Evolutionary conservation across 2,888 invertebrate species (phyloP).

Genomic region (Orgyia antiqua): DNA sequence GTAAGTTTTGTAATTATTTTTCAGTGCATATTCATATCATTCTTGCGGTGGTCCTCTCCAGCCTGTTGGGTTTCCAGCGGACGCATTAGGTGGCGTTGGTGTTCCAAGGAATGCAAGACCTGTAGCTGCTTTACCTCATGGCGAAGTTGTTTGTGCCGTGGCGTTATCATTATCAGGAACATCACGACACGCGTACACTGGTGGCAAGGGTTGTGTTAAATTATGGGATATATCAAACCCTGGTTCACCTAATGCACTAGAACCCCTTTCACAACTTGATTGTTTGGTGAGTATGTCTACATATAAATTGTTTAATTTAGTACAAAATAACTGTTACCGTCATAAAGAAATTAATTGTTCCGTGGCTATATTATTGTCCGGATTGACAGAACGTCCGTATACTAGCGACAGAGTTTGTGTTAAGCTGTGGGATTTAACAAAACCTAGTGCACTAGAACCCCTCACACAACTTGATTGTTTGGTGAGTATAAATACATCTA

Average conservation of each 20-base stretch:
- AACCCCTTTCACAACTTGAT: conserved; percentile 93
- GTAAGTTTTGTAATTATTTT: background rate
- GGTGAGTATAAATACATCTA: no score
- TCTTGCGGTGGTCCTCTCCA: conserved; percentile 93
- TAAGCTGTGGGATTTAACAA: conserved; percentile 96
- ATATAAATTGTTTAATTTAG: no score
- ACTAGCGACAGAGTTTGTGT: conserved; percentile 99
- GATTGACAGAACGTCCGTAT: conserved; percentile 94
- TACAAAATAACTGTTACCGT: no score
- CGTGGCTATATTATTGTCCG: conserved; percentile 88
- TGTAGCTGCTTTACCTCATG: conserved; percentile 94
- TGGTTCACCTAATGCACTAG: conserved; percentile 89
- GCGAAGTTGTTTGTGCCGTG: conserved; percentile 97
- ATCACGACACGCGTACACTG: conserved; percentile 96
- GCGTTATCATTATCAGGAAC: conserved; percentile 87
- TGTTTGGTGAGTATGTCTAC: conserved; percentile 87
- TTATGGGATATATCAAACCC: conserved; percentile 91
- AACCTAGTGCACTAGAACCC: conserved; percentile 88
- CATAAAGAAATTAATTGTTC: conserved; percentile 98
- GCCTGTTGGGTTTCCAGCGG: conserved; percentile 96
- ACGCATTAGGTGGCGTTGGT: conserved; percentile 94
- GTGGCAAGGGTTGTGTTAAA: conserved; percentile 98
- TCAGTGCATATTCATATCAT: conserved; percentile 95
- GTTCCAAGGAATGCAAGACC: conserved; percentile 94
- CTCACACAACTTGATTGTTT: conserved; percentile 94